Conservation (phyloP, 2,888 invertebrate genomes). For the Sphaerophoria rueppellii region DNA sequence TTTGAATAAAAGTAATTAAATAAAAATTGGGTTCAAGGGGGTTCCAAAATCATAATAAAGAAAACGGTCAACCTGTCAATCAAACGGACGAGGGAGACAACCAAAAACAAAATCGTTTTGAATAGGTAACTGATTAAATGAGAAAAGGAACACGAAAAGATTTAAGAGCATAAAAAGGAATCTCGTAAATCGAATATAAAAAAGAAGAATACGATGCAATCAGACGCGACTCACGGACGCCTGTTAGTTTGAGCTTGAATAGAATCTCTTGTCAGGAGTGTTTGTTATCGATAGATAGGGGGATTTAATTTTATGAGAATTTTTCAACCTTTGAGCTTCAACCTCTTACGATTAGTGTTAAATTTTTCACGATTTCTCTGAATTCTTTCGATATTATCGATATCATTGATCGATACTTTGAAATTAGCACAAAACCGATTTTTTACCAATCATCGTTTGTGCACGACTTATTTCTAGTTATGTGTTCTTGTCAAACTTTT, state of each 20-base stretch:
- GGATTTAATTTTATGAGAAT: no score
- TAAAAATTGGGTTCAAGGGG: not conserved
- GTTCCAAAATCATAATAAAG: constrained; percentile 22
- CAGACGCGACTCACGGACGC: constrained; percentile 71
- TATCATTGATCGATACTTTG: constrained; percentile 55
- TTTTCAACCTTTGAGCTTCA: not conserved
- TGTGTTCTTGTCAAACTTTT: no score
- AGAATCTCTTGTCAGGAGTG: constrained; percentile 57
- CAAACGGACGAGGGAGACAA: constrained; percentile 56
- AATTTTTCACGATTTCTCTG: constrained; percentile 63
- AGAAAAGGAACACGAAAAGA: constrained; percentile 11
- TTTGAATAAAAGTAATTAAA: constrained; percentile 59
- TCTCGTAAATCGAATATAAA: constrained; percentile 59
- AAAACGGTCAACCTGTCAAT: constrained; percentile 67
- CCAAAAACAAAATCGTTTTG: constrained; percentile 36
- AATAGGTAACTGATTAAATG: constrained; percentile 36
- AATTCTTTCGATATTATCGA: constrained; percentile 37
- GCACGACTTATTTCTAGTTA: no score
- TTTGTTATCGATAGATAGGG: not conserved
- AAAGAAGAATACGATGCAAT: constrained; percentile 40
- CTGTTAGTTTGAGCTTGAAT: constrained; percentile 56
- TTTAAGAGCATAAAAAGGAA: constrained; percentile 29
- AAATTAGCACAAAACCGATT: not conserved
- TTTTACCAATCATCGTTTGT: no score
- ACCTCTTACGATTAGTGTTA: constrained; percentile 33